Evolutionary conservation across 2,888 invertebrate genomes (phyloP), one percentile per base, ranked within the genome.

Genomic region (Arenicola marina): DNA sequence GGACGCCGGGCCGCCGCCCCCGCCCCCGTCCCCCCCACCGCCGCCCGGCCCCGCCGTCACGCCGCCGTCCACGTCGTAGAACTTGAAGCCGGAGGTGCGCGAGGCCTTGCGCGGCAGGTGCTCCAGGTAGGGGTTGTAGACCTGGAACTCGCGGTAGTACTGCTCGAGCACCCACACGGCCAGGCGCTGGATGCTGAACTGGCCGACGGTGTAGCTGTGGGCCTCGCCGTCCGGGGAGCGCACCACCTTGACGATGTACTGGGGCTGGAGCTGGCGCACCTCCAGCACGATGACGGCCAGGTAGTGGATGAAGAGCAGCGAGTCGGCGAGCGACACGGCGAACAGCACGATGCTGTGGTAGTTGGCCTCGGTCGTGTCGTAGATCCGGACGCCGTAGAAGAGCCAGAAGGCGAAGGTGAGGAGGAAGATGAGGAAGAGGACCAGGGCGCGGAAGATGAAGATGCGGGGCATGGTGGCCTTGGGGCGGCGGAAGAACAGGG

Each of bases 331-430:
- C 80, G 93, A 94, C 28, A 92, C 91, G 32, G 97, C 93, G 78
- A 95, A 98, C 59, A 91, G 90, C 31, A 98, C 95, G 77, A 97
- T 86, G 28, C 91, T 90, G 80, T 92, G 91, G 81, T 95, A 95
- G 48, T 57, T 54, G 0, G 55, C n/a, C 28, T 73, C 70, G 21
- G 77, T 76, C 59, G 83, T 80, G 59, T 86, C 83, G 63, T 86
- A 76, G 51, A 87, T 85, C 84, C 97, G 93, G 56, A 97, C 95
- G 75, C 93, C 90, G 83, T 97, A 99, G 85, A 99, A 99, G 24
- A 99, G 86, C 98, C 99, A 99, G 85, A 95, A 98, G 2, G 96
- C 92, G 84, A 97, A 95, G 67, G 92, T 92, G 82, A 96, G 92
- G 18, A 99, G 89, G 45, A 95, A 89, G 43, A 95, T 89, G 59